A percentile compares a stretch with the other conserved stretches of the same genome.
Conservation (phyloP, 1,140 invertebrate species). For the Teleopsis dalmanni region DNA sequence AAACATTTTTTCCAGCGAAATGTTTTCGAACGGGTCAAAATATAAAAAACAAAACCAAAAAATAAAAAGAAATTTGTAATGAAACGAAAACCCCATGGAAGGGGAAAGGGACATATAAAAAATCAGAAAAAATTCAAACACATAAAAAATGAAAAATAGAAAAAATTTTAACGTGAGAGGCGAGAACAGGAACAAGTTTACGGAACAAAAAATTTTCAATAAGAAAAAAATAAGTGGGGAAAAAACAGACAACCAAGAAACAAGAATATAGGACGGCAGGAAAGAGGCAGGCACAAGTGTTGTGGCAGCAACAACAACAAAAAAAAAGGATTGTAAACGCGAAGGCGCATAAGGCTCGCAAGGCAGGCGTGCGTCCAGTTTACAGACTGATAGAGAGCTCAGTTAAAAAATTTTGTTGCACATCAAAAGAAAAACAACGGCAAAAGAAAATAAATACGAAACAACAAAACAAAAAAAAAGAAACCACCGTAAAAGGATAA, state of each 20-base stretch:
- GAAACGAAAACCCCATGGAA: neutral
- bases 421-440: too few species aligned
- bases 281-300: neutral
- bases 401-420: too few species aligned
- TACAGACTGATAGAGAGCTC: too few species aligned
- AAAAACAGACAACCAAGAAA: neutral
- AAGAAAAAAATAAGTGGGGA: neutral
- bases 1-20: neutral
- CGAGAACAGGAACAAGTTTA: neutral
- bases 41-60: conserved; percentile 1
- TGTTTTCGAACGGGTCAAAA: conserved; percentile 4
- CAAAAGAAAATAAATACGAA: too few species aligned
- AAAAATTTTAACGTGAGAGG: too few species aligned
- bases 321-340: neutral
- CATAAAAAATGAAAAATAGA: conserved; percentile 1
- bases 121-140: neutral
- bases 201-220: neutral
- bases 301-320: neutral
- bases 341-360: too few species aligned
- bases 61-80: neutral
- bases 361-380: too few species aligned
- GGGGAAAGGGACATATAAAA: neutral
- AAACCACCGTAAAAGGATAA: too few species aligned
- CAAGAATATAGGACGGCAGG: neutral
- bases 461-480: too few species aligned